Evolutionary conservation across 2,113 vertebrate genomes (phyloP), one percentile per base, ranked within the genome.

Genomic region (Cacatua alba): DNA sequence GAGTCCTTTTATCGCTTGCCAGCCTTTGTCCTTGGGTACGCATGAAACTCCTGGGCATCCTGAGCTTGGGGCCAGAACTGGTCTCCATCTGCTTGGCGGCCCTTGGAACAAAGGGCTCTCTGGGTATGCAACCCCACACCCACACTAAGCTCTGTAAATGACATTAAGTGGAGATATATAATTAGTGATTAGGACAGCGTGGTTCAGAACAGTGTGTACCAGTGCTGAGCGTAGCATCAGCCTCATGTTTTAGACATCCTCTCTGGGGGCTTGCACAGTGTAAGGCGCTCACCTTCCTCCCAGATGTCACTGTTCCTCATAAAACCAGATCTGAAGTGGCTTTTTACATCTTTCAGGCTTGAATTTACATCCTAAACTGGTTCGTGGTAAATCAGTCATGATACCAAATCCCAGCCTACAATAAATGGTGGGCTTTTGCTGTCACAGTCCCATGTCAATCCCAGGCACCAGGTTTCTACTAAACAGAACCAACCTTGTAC

Each of bases 1-100:
- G n/a, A n/a, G n/a, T n/a, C n/a, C n/a, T 98, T 97, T 98, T 95
- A 98, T 97, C 97, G 25, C 81, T 69, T 92, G 93, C 95, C 97
- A 95, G 74, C 86, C 92, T 87, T 90, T 91, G 91, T 87, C 90
- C 77, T 51, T 62, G 81, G 84, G 46, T 83, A 76, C 11, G 10
- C 43, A n/a, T 2, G 28, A 11, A 90, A 74, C 59, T 79, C 91
- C 43, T 94, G 96, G 92, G 94, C 94, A 94, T 95, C 88, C 62
- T 95, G 96, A 95, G n/a, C 29, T 20, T 20, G 94, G 43, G 88
- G 88, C 39, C 55, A 86, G 57, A 8, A 2, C 46, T 70, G 39
- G 70, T 57, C 46, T 69, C 70, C 82, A 72, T 92, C 69, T 95
- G 88, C 69, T 75, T 16, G 0, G 48, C 26, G 13, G 62, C 24